Base-by-base conservation (phyloP, 2,797 vertebrate species). In the Helostoma temminkii region DNA sequence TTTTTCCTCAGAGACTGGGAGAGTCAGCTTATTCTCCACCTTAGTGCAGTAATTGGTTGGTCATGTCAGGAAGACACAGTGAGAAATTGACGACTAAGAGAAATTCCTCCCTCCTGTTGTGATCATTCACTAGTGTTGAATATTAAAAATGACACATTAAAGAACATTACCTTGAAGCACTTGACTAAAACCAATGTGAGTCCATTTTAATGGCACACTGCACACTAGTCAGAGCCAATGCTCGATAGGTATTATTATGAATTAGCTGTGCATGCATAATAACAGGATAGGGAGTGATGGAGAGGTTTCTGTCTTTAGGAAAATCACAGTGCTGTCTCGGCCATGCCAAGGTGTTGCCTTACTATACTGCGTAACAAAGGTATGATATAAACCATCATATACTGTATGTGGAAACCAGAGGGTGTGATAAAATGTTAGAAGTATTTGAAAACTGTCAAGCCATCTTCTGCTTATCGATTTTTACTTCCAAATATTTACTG, bases 121-220 rank as follows among this genome's bases (percentile, higher is more conserved):
- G 72, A 86, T 87, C 66, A 76, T 86, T 91, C 84, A 79, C 84
- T 64, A 71, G 81, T 68, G 80, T 63, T 82, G 82, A 84, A 77
- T 74, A 88, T 88, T 87, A 81, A 81, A 88, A 88, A 91, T 74
- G 76, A 88, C 87, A 88, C 57, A 72, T 87, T 90, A 86, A 90
- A 91, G 88, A 88, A 88, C 71, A 85, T 89, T 88, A 88, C 82
- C 88, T 83, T 71, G 66, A 83, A 88, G 84, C 79, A 72, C 71
- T 89, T 80, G 61, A 77, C 71, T 84, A 81, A 89, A 91, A 87
- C 82, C 84, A 89, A 85, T 74, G 83, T 81, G 79, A 85, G 81
- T 79, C 74, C 60, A 66, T 90, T 90, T 90, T 86, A 87, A 89
- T 86, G 65, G 83, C 79, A 76, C 77, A 75, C 64, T 48, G 71